Percentiles rank a stretch among this genome's conserved stretches.
phyloP scores from a whole-genome alignment of 2,113 vertebrate species.

The Amazona vittata region DNA sequence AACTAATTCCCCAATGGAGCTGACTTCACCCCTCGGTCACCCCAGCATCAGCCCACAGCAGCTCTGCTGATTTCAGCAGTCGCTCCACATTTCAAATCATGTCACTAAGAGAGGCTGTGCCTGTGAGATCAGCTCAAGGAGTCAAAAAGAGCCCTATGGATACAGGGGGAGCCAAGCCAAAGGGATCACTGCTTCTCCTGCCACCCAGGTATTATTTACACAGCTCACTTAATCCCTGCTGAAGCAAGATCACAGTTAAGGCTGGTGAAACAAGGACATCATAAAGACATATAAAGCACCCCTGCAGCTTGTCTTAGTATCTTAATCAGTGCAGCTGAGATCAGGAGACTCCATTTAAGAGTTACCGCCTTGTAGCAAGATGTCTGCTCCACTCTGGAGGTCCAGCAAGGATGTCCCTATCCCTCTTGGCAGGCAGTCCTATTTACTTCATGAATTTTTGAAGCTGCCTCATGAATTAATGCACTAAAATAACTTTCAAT shows the following conservation, averaged over 20 bases:
- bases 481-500: slow-evolving; percentile 57
- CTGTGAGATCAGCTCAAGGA: fast-evolving
- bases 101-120: neutral
- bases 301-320: slow-evolving; percentile 2
- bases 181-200: neutral
- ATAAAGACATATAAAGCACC: slow-evolving; percentile 47
- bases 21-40: neutral
- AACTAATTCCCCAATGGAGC: neutral
- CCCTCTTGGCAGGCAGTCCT: slow-evolving; percentile 41
- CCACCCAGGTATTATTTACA: neutral
- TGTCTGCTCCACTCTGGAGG: slow-evolving; percentile 33
- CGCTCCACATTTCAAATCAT: neutral
- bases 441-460: slow-evolving; percentile 70
- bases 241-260: slow-evolving; percentile 44
- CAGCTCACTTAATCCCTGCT: slow-evolving; percentile 25
- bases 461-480: slow-evolving; percentile 70
- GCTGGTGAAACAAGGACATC: slow-evolving; percentile 60
- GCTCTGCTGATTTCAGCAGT: neutral
- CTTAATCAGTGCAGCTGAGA: neutral
- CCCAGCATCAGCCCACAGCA: neutral
- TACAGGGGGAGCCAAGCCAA: fast-evolving
- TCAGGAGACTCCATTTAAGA: slow-evolving; percentile 1
- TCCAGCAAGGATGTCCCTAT: neutral
- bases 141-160: fast-evolving
- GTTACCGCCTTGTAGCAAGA: neutral